Evolutionary conservation across 2,888 invertebrate genomes (phyloP), one percentile per base, ranked within the genome.

Genomic region (Pilophorus perplexus): DNA sequence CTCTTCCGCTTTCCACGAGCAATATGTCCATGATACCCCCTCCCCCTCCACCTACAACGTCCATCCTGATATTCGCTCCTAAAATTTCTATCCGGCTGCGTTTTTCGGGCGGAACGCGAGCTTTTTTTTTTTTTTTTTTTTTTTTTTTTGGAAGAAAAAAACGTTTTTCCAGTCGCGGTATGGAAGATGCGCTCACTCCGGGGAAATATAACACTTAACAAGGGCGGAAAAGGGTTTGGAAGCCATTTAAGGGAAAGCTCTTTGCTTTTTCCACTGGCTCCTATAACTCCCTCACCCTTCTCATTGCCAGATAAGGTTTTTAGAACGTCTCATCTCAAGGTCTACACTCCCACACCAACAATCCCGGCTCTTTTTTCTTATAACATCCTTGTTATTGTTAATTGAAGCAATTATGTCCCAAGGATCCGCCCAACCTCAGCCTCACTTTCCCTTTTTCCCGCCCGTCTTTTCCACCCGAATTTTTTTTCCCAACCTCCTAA

Each of bases 121-220:
- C n/a, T n/a, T n/a, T n/a, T n/a, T n/a, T n/a, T n/a, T n/a, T n/a
- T n/a, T n/a, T n/a, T n/a, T n/a, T n/a, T n/a, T n/a, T n/a, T n/a
- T n/a, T n/a, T n/a, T n/a, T n/a, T n/a, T n/a, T n/a, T n/a, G n/a
- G n/a, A n/a, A n/a, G n/a, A n/a, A n/a, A n/a, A n/a, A n/a, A n/a
- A n/a, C n/a, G n/a, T n/a, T n/a, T n/a, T n/a, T n/a, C n/a, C n/a
- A n/a, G n/a, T n/a, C n/a, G n/a, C n/a, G n/a, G n/a, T n/a, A n/a
- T n/a, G n/a, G n/a, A 6, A 52, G 52, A 14, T 2, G 27, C 27
- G 52, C 52, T 6, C 6, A 42, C 42, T 55, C 55, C 38, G 28
- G 55, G 55, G 55, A 55, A 55, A 55, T 55, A 55, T 55, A 55
- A 55, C 38, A 55, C 55, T 55, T 38, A 38, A 38, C 55, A 55